phyloP scores from a whole-genome alignment of 2,888 invertebrate genomes.

The Drosophila leonis region DNA sequence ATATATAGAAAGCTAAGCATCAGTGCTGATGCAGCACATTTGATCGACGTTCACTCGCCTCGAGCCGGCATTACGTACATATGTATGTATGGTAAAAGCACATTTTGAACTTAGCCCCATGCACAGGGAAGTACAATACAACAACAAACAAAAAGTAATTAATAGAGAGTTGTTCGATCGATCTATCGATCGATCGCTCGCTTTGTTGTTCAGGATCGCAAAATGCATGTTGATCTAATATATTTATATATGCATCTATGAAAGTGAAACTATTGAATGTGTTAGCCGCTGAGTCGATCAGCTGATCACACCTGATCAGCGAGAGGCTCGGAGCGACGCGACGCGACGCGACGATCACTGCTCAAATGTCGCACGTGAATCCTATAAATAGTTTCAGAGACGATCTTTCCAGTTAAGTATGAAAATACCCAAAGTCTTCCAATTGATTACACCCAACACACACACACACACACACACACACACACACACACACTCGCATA shows the following conservation, averaged over 20 bases:
- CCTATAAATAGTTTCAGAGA: constrained; percentile 44
- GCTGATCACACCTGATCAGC: background rate
- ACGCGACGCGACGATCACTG: background rate
- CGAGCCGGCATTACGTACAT: constrained; percentile 1
- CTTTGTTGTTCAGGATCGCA: background rate
- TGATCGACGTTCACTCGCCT: background rate
- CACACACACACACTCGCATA: constrained; percentile 15
- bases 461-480: constrained; percentile 6
- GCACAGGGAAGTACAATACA: constrained; percentile 6
- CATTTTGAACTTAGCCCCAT: constrained; percentile 1
- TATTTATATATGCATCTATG: constrained; percentile 8
- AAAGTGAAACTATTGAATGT: constrained; percentile 7
- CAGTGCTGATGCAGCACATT: constrained; percentile 6
- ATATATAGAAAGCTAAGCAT: constrained; percentile 10
- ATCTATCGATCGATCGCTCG: background rate
- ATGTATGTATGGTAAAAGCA: constrained; percentile 4
- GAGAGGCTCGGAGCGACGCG: too few species aligned
- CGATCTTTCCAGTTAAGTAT: constrained; percentile 33
- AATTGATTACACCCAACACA: constrained; percentile 22
- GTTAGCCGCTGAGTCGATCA: background rate
- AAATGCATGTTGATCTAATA: background rate
- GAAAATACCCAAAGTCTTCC: constrained; percentile 57
- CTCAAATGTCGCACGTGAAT: constrained; percentile 29
- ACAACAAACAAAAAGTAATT: constrained; percentile 9
- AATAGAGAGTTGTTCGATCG: background rate